These are phyloP conservation scores for Montifringilla adamsi DNA, from an alignment of 2,113 vertebrate species.

Conservation along the genomic window DNA sequence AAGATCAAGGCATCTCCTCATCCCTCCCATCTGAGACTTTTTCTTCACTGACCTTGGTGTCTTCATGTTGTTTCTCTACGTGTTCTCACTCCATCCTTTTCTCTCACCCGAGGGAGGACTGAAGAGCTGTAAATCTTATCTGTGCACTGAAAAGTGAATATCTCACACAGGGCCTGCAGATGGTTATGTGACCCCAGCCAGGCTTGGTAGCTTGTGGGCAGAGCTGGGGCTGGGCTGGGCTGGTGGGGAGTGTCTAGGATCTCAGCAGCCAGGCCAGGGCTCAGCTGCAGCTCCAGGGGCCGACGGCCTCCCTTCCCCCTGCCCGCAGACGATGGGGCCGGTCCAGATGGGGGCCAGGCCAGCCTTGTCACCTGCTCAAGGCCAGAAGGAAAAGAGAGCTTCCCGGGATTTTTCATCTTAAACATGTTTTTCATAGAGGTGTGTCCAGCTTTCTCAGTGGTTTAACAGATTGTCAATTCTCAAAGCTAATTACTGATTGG, in stretches of 20 bases:
- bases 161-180: background rate
- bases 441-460: background rate
- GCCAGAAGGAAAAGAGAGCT: background rate
- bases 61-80: background rate
- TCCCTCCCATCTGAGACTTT: background rate
- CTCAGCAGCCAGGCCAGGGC: background rate
- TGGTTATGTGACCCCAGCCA: background rate
- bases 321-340: rapidly evolving
- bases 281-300: background rate
- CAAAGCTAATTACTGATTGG: background rate
- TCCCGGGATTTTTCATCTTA: background rate
- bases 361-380: background rate
- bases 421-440: background rate
- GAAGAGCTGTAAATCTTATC: background rate
- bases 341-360: background rate
- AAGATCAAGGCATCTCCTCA: background rate
- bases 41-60: background rate
- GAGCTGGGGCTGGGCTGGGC: background rate
- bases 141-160: background rate
- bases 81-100: background rate
- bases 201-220: background rate
- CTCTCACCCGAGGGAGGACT: background rate
- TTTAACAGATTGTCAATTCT: background rate
- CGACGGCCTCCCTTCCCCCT: background rate
- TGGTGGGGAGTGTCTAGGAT: background rate